Evolutionary conservation across 2,113 vertebrate species (phyloP).

Genomic region (Xyliphius kryptos): DNA sequence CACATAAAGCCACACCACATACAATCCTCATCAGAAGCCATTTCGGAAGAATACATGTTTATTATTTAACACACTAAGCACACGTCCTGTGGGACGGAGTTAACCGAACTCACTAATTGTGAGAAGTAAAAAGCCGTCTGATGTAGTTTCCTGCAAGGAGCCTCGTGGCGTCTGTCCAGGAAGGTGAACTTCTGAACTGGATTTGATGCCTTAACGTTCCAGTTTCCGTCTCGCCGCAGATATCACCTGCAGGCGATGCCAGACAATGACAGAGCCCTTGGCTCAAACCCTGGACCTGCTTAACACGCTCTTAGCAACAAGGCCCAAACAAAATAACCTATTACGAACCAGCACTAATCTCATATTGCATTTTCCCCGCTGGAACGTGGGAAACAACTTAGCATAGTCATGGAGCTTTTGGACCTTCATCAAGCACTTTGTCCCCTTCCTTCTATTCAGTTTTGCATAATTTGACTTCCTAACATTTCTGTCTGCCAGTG

Average conservation of each 20-base stretch:
- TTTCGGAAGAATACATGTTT: not conserved
- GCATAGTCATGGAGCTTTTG: constrained; percentile 4
- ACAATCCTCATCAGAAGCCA: not conserved
- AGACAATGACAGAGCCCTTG: constrained; percentile 7
- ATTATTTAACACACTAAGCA: not conserved
- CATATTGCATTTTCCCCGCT: constrained; percentile 9
- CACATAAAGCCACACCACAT: too few relatives aligned
- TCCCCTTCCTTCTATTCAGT: not conserved
- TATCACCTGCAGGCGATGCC: not conserved
- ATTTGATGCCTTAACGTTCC: not conserved
- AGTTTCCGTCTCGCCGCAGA: constrained; percentile 5
- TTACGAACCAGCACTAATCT: constrained; percentile 41
- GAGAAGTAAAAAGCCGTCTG: constrained; percentile 3
- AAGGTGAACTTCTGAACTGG: constrained; percentile 8
- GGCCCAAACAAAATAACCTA: constrained; percentile 50
- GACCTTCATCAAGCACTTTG: not conserved
- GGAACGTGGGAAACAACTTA: constrained; percentile 17
- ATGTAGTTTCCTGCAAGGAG: constrained; percentile 6
- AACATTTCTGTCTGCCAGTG: not conserved
- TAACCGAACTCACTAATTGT: not conserved
- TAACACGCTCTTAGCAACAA: constrained; percentile 52
- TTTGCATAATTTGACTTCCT: constrained; percentile 18
- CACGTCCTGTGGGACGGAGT: not conserved
- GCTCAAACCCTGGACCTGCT: constrained; percentile 39
- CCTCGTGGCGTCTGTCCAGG: not conserved